Evolutionary conservation across 2,113 vertebrate species (phyloP), one percentile per base, ranked within the genome.

Genomic region (Apodemus speciosus): DNA sequence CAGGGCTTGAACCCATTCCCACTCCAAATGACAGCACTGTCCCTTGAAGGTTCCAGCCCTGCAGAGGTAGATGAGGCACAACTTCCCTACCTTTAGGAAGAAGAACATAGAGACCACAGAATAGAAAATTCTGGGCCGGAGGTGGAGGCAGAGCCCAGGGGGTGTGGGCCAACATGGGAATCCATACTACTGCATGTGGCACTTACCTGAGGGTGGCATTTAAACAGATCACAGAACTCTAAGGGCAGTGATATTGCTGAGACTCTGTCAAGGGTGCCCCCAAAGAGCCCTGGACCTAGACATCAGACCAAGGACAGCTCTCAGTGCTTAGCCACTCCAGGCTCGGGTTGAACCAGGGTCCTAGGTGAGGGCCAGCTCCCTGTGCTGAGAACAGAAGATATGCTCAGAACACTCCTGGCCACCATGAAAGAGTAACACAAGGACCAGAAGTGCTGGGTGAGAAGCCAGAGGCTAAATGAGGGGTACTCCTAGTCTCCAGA

Each of bases 161-260:
- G 16, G 18, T 10, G 9, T 11, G 25, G 21, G 6, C 30, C 7
- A 2, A n/a, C 6, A 14, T 72, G 43, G 58, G 43, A 71, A 27
- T 46, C 68, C 40, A 46, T 25, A 46, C 32, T 7, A 27, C 6
- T 9, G 40, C 72, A 49, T 2, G 25, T 4, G 0, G 72, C 5
- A 15, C 71, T 72, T 9, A 21, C 51, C 23, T 2, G 9, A 0
- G 0, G 20, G 38, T 4, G 60, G 14, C 68, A 16, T 1, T 2
- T n/a, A 43, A 62, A 62, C 56, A 49, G 81, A n/a, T 15, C 0
- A 8, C 60, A 68, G 49, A 58, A 38, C 13, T 51, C 62, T 4
- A 30, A 6, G 60, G 32, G 9, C 40, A 1, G 0, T 2, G 23
- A 0, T 27, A 23, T 0, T n/a, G 68, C 73, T 58, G 73, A 20